phyloP scores from a whole-genome alignment of 2,888 invertebrate genomes.

The Alloscopus bannaensis region DNA sequence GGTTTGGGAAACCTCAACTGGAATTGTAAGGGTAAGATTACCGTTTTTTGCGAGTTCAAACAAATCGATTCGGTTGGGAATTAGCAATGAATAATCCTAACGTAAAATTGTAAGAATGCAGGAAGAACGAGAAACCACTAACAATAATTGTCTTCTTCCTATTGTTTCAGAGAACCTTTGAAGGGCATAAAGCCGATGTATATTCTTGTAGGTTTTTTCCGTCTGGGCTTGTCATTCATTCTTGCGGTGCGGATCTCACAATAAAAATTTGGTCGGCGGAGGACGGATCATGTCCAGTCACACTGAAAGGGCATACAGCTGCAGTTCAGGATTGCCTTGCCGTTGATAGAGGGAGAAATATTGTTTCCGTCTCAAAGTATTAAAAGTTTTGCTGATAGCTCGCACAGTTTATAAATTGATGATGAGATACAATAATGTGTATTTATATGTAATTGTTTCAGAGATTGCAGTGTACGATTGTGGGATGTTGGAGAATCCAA shows the following conservation, averaged over 20 bases:
- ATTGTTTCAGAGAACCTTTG: constrained; percentile 76
- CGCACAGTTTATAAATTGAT: not conserved
- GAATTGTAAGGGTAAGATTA: constrained; percentile 77
- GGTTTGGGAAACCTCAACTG: constrained; percentile 82
- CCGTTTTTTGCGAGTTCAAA: too few species aligned
- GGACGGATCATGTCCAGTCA: constrained; percentile 82
- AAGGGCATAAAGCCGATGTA: constrained; percentile 83
- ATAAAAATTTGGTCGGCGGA: constrained; percentile 84
- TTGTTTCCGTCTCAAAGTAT: constrained; percentile 83
- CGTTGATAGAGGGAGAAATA: constrained; percentile 82
- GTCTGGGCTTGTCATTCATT: constrained; percentile 78
- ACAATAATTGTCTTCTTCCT: constrained; percentile 16
- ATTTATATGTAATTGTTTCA: constrained; percentile 72
- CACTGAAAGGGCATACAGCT: constrained; percentile 82
- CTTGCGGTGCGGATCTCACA: constrained; percentile 81
- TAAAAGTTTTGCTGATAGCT: constrained; percentile 77
- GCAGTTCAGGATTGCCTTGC: constrained; percentile 81
- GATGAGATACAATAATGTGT: too few species aligned
- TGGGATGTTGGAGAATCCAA: constrained; percentile 83
- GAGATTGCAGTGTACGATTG: constrained; percentile 82
- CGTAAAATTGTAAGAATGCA: not conserved
- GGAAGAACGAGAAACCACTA: not conserved
- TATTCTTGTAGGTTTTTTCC: constrained; percentile 84
- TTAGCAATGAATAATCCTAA: too few species aligned
- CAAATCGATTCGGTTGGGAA: too few species aligned